Percentiles rank a stretch among this genome's conserved stretches.
phyloP scores from a whole-genome alignment of 64 coral and sea anemone species.

The Montipora efflorescens region DNA sequence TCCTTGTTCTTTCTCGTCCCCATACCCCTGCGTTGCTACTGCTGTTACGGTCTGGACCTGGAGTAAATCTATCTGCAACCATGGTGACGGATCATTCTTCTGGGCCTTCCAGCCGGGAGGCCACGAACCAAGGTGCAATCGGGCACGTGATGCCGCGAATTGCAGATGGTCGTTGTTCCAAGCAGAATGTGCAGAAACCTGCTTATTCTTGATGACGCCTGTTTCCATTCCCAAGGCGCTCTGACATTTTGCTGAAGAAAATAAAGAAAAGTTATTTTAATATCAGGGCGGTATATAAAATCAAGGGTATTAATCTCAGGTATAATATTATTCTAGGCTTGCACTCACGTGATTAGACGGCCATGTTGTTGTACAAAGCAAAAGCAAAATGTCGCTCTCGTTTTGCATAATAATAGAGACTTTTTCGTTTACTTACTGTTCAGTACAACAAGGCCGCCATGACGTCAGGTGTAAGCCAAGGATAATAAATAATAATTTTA shows the following conservation, averaged over 20 bases:
- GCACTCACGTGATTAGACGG: no score
- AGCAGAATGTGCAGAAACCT: constrained; percentile 73
- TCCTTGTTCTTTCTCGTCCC: constrained; percentile 40
- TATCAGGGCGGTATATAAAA: no score
- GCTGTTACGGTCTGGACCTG: constrained; percentile 54
- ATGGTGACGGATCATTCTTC: constrained; percentile 71
- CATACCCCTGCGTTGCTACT: constrained; percentile 82
- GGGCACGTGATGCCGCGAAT: constrained; percentile 76
- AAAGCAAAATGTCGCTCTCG: no score
- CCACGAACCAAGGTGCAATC: constrained; percentile 65
- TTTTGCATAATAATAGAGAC: no score
- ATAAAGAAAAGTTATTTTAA: neutral
- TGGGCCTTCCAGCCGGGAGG: constrained; percentile 85
- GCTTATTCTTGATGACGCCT: constrained; percentile 58
- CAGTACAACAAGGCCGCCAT: no score
- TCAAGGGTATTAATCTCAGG: no score
- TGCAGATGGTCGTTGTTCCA: constrained; percentile 54
- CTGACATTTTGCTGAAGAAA: constrained; percentile 62
- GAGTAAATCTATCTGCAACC: constrained; percentile 82
- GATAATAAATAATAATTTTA: no score
- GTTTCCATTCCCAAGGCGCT: constrained; percentile 75
- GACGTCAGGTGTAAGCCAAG: no score
- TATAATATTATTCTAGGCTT: no score
- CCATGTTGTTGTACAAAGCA: no score
- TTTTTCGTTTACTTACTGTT: no score